Base-by-base conservation (phyloP, 1,140 invertebrate species). In the Fopius arisanus region DNA sequence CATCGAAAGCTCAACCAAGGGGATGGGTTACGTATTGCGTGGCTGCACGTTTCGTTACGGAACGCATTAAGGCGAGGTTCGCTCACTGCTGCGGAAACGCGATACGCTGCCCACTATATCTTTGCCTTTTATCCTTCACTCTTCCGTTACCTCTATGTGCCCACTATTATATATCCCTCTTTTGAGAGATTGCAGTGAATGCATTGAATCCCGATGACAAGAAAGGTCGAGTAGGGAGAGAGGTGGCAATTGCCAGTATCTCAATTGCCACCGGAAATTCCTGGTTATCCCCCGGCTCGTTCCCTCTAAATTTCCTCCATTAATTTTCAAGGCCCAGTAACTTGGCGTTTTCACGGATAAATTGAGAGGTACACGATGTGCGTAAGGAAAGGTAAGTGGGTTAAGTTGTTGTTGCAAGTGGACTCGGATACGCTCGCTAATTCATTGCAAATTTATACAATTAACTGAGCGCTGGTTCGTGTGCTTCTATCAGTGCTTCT, bases 31-130 rank as follows among this genome's bases (percentile, higher is more conserved):
- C 40, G 54, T 62, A 62, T 62, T 62, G 54, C 23, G 54, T 62
- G 41, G 28, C 43, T 67, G 37, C 7, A 33, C 66, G 70, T 83
- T 83, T 81, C 75, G 81, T 82, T 80, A 82, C 70, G 77, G 68
- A 65, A 67, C 31, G 69, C 74, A 77, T 82, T 82, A 82, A 81
- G 77, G 76, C 73, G 77, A 51, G 67, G 76, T 75, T 70, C 79
- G 83, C 77, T 79, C 82, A 84, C 71, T 81, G 77, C 83, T 84
- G 83, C 77, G 83, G 84, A 86, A 86, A 86, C 78, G 79, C 79
- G 84, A 86, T 86, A 84, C 74, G 77, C 80, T 74, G 43, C 43
- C 43, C 43, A 16, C 43, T 48, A 48, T 48, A 72, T 66, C 21
- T 28, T 71, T 33, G 63, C 63, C 40, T 21, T 59, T 33, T 72